Evolutionary conservation across 2,888 invertebrate species (phyloP), one percentile per base, ranked within the genome.

Genomic region (Limnephilus auricula): DNA sequence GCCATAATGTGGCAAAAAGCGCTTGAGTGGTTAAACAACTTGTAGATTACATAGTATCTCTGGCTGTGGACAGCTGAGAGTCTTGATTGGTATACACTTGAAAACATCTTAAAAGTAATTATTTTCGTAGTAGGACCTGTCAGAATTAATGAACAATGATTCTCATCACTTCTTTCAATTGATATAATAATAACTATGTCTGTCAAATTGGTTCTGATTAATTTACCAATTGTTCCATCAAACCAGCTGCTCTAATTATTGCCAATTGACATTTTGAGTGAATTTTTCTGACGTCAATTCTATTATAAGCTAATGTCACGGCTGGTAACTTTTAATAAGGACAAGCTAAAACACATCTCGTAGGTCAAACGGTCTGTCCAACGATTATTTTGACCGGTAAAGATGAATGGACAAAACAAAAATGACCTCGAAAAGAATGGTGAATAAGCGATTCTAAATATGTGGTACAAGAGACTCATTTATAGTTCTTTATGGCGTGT

Each of bases 211-310:
- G 15, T 80, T 80, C 12, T 80, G 80, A 32, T 80, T 31, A 80
- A 80, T 80, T 31, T 80, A 80, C 80, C 31, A 80, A 80, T 80
- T 80, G 80, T 4, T 31, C 80, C 18, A 80, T 80, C 31, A 30
- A 9, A n/a, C 30, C 80, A 80, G 30, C 32, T 80, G 80, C 32
- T 32, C 31, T 32, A 30, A 80, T 80, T 32, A 80, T 32, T 3
- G 32, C 18, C 80, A 80, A 31, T 80, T 80, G 80, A 80, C 80
- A 80, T 80, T 80, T 80, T 15, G 80, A 30, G 80, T 65, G 25
- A 25, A n/a, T 65, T 65, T 25, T 65, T 65, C 65, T 65, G 65
- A 65, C 65, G 65, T 65, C 65, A 65, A 25, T n/a, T 25, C 65
- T n/a, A 25, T 65, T 65, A 65, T 5, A 25, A 65, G 65, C n/a